Conservation (phyloP, 2,113 vertebrate species). For the Naja naja region DNA sequence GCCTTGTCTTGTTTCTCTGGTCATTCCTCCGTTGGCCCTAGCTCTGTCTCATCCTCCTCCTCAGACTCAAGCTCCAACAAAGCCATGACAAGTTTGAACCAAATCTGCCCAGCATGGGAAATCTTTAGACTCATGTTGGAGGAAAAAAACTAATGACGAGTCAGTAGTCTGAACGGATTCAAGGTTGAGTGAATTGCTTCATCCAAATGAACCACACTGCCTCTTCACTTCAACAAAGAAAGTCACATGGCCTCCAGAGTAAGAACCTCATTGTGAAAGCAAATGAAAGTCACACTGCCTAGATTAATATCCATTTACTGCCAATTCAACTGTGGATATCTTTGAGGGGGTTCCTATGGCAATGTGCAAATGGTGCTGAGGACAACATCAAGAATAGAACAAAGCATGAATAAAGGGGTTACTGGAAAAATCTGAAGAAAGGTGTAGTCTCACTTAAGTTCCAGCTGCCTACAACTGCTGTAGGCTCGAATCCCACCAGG, state of each 20-base stretch:
- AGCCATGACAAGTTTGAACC: background rate
- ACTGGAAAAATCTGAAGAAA: background rate
- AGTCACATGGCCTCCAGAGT: background rate
- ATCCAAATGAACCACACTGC: background rate
- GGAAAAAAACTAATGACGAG: rapidly evolving
- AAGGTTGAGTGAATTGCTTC: background rate
- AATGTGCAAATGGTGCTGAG: background rate
- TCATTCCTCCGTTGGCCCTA: too few relatives aligned
- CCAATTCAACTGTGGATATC: background rate
- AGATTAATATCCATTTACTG: background rate
- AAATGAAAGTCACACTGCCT: background rate
- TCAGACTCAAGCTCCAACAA: too few relatives aligned
- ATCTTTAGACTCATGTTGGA: background rate
- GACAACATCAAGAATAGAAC: background rate
- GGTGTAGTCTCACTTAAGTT: background rate
- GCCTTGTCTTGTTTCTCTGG: too few relatives aligned
- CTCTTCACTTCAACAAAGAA: background rate
- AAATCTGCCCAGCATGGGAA: background rate
- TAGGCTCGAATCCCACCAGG: too few relatives aligned
- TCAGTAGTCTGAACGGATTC: background rate
- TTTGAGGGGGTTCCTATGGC: background rate
- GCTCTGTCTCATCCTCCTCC: too few relatives aligned
- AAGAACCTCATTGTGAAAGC: background rate
- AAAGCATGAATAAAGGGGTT: background rate
- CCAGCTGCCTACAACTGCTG: too few relatives aligned